A percentile compares a stretch with the other conserved stretches of the same genome.
Conservation (phyloP, 2,113 vertebrate species). For the Octodon degus region DNA sequence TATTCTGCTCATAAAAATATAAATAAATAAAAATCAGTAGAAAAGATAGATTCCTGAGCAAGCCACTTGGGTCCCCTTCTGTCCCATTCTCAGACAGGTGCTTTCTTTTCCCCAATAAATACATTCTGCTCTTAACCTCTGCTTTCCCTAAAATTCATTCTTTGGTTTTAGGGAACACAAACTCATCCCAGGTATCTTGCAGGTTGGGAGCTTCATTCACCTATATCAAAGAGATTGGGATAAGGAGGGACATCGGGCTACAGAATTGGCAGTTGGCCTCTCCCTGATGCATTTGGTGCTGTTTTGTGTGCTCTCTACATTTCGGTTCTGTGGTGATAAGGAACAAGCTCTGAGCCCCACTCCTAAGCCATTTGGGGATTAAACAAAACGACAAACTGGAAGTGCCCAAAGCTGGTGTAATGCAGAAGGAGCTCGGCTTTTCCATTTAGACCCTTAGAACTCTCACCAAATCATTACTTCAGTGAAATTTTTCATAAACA, state of each 20-base stretch:
- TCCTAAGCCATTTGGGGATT: neutral
- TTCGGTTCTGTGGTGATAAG: neutral
- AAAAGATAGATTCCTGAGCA: too few species aligned
- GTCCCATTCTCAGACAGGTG: too few species aligned
- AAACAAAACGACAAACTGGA: constrained; percentile 1
- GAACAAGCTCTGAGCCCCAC: neutral
- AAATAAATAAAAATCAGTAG: too few species aligned
- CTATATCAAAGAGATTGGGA: neutral
- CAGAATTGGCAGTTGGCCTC: neutral
- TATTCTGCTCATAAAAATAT: too few species aligned
- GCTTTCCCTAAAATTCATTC: too few species aligned
- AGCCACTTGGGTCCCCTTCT: too few species aligned
- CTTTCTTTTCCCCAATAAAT: too few species aligned
- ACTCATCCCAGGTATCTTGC: too few species aligned
- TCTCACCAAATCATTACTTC: neutral
- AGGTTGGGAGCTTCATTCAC: too few species aligned
- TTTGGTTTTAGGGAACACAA: too few species aligned
- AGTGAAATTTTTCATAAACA: neutral
- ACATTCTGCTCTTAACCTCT: too few species aligned
- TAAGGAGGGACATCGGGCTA: neutral
- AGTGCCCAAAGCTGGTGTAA: neutral
- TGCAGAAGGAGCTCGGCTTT: neutral
- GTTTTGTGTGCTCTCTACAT: neutral
- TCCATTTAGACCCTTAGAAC: neutral
- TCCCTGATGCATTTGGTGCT: neutral